A percentile compares a stretch with the other conserved stretches of the same genome.
Evolutionary conservation across 2,113 vertebrate genomes (phyloP).

Genomic region (Paedocypris sp.): DNA sequence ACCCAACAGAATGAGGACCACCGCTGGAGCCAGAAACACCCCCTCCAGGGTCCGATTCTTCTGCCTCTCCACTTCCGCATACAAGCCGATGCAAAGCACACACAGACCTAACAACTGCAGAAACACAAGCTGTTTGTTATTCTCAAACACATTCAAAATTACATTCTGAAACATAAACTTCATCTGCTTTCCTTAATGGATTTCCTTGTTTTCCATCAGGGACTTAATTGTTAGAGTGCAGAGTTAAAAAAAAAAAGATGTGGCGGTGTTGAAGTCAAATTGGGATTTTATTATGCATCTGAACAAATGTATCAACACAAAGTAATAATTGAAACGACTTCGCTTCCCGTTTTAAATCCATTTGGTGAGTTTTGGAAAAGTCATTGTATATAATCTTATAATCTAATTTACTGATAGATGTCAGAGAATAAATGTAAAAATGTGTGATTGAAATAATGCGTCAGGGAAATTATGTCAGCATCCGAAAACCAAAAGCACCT

Average conservation of each 20-base stretch:
- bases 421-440: too few species aligned
- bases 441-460: too few species aligned
- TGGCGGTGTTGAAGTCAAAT: neutral
- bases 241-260: slow-evolving; percentile 1
- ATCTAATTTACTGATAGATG: neutral
- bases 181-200: neutral
- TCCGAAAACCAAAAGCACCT: too few species aligned
- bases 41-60: slow-evolving; percentile 78
- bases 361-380: neutral
- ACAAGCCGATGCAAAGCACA: slow-evolving; percentile 73
- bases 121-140: neutral
- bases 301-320: neutral
- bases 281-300: too few species aligned
- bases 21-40: slow-evolving; percentile 75
- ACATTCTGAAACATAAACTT: neutral
- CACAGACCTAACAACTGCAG: slow-evolving; percentile 68
- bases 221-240: neutral
- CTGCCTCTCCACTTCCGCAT: slow-evolving; percentile 78
- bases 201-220: neutral
- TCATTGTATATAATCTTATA: neutral
- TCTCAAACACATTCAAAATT: neutral
- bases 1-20: slow-evolving; percentile 77
- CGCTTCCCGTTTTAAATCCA: neutral
- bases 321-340: slow-evolving; percentile 5
- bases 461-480: too few species aligned